These are phyloP conservation scores for Pampusana beccarii DNA, from an alignment of 2,113 vertebrate species.

Conservation along the genomic window DNA sequence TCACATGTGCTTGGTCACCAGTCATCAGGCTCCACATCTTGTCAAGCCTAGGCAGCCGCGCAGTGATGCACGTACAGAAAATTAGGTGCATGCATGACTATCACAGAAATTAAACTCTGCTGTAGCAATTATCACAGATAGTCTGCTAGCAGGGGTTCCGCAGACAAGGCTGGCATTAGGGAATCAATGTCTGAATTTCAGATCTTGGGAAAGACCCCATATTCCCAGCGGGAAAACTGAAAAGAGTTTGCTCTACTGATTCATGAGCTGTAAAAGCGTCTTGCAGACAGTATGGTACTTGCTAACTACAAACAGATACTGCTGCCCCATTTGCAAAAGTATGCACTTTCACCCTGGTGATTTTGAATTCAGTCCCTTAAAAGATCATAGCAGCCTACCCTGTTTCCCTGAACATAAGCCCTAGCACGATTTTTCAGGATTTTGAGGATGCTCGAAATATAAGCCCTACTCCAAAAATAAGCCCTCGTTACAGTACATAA, in stretches of 20 bases:
- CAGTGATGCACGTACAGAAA: background rate
- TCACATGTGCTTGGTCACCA: background rate
- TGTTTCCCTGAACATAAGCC: too few species aligned
- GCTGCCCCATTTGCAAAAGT: background rate
- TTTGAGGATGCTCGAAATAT: too few species aligned
- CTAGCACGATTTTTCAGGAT: too few species aligned
- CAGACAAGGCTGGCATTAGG: background rate
- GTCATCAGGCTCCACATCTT: background rate
- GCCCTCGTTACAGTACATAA: too few species aligned
- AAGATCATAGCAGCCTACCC: background rate
- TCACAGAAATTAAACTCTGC: background rate
- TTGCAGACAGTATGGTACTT: background rate
- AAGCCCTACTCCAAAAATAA: too few species aligned
- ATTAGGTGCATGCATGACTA: background rate
- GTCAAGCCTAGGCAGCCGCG: background rate
- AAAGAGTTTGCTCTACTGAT: background rate
- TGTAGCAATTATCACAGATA: background rate
- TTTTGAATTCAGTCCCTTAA: background rate
- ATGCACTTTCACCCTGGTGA: background rate
- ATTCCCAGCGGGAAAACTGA: background rate
- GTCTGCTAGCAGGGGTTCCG: background rate
- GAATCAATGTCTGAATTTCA: background rate
- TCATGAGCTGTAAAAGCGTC: background rate
- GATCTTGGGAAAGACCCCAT: background rate
- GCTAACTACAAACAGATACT: background rate